phyloP scores from a whole-genome alignment of 2,797 vertebrate species.

The Liasis olivaceus region DNA sequence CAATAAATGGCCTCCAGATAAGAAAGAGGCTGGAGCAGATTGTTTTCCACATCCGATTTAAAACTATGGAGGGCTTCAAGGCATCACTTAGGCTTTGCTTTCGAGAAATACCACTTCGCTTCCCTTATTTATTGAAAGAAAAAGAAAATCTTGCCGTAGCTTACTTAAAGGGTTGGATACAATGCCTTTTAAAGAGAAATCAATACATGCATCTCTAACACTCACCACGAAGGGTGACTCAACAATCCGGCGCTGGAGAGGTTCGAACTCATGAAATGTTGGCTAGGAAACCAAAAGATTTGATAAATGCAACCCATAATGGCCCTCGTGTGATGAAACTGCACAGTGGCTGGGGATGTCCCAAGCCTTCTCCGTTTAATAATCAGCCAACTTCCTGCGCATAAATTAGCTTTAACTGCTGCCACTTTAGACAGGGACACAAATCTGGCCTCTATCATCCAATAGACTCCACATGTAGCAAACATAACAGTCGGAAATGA shows the following conservation, averaged over 20 bases:
- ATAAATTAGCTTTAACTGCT: conserved; percentile 36
- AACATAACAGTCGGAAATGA: background rate
- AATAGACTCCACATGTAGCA: background rate
- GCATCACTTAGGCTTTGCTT: background rate
- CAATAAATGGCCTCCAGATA: conserved; percentile 43
- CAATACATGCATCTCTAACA: background rate
- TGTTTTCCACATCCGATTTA: background rate
- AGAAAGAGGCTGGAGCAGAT: conserved; percentile 21
- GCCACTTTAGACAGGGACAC: background rate
- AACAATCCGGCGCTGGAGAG: background rate
- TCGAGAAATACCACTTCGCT: background rate
- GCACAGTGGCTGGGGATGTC: background rate
- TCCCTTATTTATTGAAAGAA: background rate
- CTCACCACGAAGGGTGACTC: background rate
- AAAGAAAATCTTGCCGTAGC: background rate
- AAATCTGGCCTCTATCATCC: background rate
- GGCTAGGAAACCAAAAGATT: background rate
- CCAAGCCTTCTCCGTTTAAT: background rate
- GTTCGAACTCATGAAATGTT: background rate
- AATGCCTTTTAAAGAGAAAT: background rate
- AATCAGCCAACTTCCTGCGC: conserved; percentile 8
- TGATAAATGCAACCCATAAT: background rate
- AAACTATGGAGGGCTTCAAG: background rate
- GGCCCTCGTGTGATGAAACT: background rate
- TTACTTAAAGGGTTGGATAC: background rate